Base-by-base conservation (phyloP, 1,140 invertebrate species). In the Helicorthomorpha holstii region DNA sequence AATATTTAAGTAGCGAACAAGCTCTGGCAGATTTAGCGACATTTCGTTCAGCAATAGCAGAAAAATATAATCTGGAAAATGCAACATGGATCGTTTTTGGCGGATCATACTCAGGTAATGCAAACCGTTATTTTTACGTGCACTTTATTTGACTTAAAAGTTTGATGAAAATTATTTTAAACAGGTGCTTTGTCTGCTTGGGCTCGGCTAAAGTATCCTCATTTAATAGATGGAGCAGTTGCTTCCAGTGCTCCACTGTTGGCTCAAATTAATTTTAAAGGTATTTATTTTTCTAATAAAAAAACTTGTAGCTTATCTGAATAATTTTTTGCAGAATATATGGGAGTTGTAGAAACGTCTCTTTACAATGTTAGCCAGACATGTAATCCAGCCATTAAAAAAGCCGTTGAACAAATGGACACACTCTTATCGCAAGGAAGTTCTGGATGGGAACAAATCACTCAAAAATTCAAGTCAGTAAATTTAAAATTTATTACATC, bases 271-370 rank as follows among this genome's bases (percentile, higher is more conserved):
- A 12, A 41, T 49, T 49, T 56, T 23, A 14, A 43, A 50, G 38
- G 29, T 34, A 42, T 26, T 14, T 22, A 54, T 2, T 41, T 48
- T 19, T 45, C 51, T 22, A 44, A 44, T 46, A 19, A 43, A 29
- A 54, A 49, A 34, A 27, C 42, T n/a, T 54, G 47, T 53, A 49
- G 48, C 21, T 52, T 3, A 27, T 29, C 27, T 52, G 19, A 58
- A 34, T 23, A 27, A 3, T 24, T 54, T 43, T 42, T n/a, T 65
- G 0, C 55, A 66, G 51, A 59, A 56, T 27, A 57, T 60, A 54
- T 73, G 61, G 55, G 84, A 81, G 48, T 71, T 90, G 1, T 95
- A 89, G 61, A 78, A 83, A 61, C 74, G 78, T 1, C 74, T 92
- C 34, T 75, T 82, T 61, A 69, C 19, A 19, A 12, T 12, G 19